phyloP scores from a whole-genome alignment of 2,888 invertebrate genomes.

The Agrochola litura region DNA sequence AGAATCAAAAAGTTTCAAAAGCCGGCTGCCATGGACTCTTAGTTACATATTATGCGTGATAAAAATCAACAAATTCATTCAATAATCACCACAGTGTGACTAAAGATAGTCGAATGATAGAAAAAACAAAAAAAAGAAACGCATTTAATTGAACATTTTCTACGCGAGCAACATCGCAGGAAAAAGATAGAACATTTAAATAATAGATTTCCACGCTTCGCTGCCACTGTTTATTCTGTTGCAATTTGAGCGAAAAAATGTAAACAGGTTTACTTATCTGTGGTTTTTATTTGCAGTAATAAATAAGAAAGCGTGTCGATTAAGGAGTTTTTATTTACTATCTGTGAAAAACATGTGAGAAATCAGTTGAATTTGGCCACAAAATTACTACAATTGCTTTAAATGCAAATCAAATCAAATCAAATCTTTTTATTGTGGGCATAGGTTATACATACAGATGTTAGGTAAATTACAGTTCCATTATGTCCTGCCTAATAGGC shows the following conservation, averaged over 20 bases:
- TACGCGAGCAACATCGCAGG: neutral
- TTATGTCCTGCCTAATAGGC: no score
- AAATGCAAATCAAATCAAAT: no score
- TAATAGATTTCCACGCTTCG: constrained; percentile 25
- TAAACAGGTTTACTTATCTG: constrained; percentile 8
- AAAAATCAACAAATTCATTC: neutral
- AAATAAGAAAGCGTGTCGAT: neutral
- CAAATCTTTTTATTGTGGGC: no score
- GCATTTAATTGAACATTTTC: constrained; percentile 1
- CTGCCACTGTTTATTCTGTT: constrained; percentile 11
- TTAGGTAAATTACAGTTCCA: no score
- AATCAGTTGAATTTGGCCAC: neutral
- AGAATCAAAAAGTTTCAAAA: neutral
- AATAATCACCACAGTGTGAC: constrained; percentile 5
- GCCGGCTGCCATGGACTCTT: neutral
- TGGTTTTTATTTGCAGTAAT: constrained; percentile 4
- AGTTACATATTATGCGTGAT: neutral
- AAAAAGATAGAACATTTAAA: constrained; percentile 23
- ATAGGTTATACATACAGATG: no score
- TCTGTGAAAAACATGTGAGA: neutral
- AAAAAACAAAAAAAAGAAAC: constrained; percentile 2
- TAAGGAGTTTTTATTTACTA: neutral
- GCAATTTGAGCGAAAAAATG: constrained; percentile 12
- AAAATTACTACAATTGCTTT: neutral
- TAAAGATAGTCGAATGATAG: neutral